Conservation (phyloP, 2,888 invertebrate genomes). For the Polylopha cassiicola region DNA sequence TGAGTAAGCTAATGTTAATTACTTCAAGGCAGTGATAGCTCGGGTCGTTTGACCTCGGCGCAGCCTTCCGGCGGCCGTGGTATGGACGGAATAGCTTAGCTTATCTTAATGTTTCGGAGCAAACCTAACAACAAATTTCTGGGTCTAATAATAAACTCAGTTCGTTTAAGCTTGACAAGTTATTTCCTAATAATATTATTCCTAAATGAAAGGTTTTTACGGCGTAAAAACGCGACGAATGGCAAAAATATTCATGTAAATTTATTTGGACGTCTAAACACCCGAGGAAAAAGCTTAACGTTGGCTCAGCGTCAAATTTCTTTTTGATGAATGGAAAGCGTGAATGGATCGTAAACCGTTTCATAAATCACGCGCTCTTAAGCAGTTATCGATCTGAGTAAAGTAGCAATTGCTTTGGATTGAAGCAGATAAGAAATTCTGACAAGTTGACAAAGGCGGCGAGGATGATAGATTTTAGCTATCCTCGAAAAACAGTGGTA, state of each 20-base stretch:
- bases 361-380: constrained; percentile 13
- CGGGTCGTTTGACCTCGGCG: not conserved
- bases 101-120: constrained; percentile 2
- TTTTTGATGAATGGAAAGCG: constrained; percentile 16
- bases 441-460: constrained; percentile 11
- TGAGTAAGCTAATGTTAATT: not conserved
- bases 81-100: not conserved
- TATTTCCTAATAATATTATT: no score
- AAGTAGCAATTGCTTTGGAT: no score
- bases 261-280: constrained; percentile 12
- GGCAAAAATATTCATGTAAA: constrained; percentile 2
- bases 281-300: constrained; percentile 7
- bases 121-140: no score
- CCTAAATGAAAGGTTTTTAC: constrained; percentile 2
- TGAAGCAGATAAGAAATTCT: no score
- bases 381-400: no score
- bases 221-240: constrained; percentile 11
- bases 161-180: no score
- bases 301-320: constrained; percentile 6
- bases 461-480: constrained; percentile 11
- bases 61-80: not conserved
- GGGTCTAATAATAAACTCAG: no score
- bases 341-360: constrained; percentile 10
- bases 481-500: constrained; percentile 5
- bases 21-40: not conserved